Evolutionary conservation across 2,888 invertebrate species (phyloP), one percentile per base, ranked within the genome.

Genomic region (Andrena minutula): DNA sequence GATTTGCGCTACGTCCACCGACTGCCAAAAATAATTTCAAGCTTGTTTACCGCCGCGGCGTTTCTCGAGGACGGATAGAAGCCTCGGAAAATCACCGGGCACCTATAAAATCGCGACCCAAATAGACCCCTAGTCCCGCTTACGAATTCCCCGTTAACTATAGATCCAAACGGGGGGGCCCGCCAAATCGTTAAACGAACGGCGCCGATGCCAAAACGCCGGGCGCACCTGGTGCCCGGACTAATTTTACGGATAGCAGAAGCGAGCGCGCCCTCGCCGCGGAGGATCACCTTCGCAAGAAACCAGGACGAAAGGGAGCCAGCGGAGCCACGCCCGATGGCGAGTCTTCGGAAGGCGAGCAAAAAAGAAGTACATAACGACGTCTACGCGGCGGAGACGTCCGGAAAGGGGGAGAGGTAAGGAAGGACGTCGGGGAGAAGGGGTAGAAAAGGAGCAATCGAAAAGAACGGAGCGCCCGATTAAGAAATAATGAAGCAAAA

Each of bases 401-500:
- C 12, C 23, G 23, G 66, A 51, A 32, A 66, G 28, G 12, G 58
- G 23, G 12, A 32, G 53, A 75, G 51, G 16, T 30, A 70, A 53
- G 20, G 61, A 70, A 53, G 20, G 61, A 32, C 26, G 28, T 12
- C 35, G 1, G 6, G 20, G 20, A 1, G 47, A 5, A 20, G 2
- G 2, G 16, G 35, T 10, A 41, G 26, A 77, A 70, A 66, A 70
- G 58, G 35, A 64, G 73, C 75, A 72, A 78, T 83, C 70, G 78
- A 60, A 73, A 81, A 32, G 81, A 81, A 70, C 64, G 66, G 74
- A 77, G 41, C 66, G 77, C 58, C 64, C 82, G 78, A 82, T 83
- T 77, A 82, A 77, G 77, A 82, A 78, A 82, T 83, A 83, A 82
- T 82, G 71, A 82, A 78, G 75, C 66, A 82, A 83, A 82, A 83